These are phyloP conservation scores for Hydrozoanthus gracilis DNA, from an alignment of 92 coral and sea anemone species.

Conservation along the genomic window DNA sequence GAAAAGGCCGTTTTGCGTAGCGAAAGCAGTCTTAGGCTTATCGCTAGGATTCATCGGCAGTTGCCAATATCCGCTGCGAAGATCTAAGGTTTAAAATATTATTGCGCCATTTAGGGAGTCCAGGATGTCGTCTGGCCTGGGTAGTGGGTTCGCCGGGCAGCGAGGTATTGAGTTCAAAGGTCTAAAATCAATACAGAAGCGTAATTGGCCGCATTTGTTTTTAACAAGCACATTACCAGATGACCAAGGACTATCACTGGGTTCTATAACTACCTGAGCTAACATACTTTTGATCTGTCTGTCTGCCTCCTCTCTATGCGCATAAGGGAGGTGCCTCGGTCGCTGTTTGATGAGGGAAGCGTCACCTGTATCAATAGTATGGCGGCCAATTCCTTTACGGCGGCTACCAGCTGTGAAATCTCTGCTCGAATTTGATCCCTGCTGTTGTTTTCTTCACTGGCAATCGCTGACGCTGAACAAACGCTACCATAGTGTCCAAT, in stretches of 20 bases:
- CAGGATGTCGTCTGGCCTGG: slow-evolving; percentile 19
- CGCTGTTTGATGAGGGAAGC: slow-evolving; percentile 32
- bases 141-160: slow-evolving; percentile 28
- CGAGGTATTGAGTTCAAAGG: slow-evolving; percentile 24
- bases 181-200: slow-evolving; percentile 51
- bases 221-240: slow-evolving; percentile 45
- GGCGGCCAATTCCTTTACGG: slow-evolving; percentile 1
- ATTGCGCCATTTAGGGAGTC: slow-evolving; percentile 32
- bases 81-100: slow-evolving; percentile 38
- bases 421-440: neutral
- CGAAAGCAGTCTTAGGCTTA: slow-evolving; percentile 53
- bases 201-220: slow-evolving; percentile 19
- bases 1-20: slow-evolving; percentile 38
- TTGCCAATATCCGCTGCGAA: slow-evolving; percentile 44
- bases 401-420: slow-evolving; percentile 12
- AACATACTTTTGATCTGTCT: slow-evolving; percentile 40
- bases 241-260: slow-evolving; percentile 53
- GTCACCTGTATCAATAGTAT: slow-evolving; percentile 24
- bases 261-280: slow-evolving; percentile 41
- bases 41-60: slow-evolving; percentile 39
- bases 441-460: neutral
- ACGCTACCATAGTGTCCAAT: slow-evolving; percentile 27
- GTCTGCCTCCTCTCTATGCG: slow-evolving; percentile 45
- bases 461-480: neutral
- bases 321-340: slow-evolving; percentile 55